Base-by-base conservation (phyloP, 30 jellyfish, hydroid and myxozoan species). In the Hydractinia echinata region DNA sequence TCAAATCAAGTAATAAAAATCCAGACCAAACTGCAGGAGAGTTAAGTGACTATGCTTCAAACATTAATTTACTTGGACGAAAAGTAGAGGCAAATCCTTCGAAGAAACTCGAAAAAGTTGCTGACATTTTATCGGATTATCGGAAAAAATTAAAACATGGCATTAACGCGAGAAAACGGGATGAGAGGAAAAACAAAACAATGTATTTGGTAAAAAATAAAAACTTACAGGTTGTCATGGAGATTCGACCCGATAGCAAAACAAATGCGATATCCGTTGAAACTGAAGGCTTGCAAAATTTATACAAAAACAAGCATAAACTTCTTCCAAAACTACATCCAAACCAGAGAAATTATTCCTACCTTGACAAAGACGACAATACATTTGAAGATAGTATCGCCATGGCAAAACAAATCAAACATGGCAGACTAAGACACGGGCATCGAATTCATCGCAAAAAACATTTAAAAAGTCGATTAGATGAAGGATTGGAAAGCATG, bases 171-270 rank as follows among this genome's bases (percentile, higher is more conserved):
- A 44, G 39, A 4, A 64, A 64, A 1, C 7, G 19, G 8, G 39
- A 64, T 4, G 53, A 49, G 15, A 74, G 13, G 51, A 74, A 74
- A 20, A 74, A 74, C 21, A 77, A 77, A 60, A 52, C 60, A 6
- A 8, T 77, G 55, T 77, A 54, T 77, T 55, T 77, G 2, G 85
- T 77, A 5, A 77, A 77, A n/a, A 77, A 77, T 54, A 77, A 77
- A 54, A 77, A 77, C 8, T 14, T 77, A 55, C 85, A 77, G 53
- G 85, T 77, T 77, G 76, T 54, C 51, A 77, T 77, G 85, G 85
- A 77, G 30, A 77, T 77, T 54, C 76, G 85, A 61, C 85, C 85
- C 10, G 85, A 77, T 77, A 77, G 77, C 15, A 77, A 77, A 49
- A 77, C 61, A 60, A 77, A 77, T 49, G 21, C 55, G 14, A 77